Conservation (phyloP, 2,113 vertebrate genomes). For the Mustela nigripes region DNA sequence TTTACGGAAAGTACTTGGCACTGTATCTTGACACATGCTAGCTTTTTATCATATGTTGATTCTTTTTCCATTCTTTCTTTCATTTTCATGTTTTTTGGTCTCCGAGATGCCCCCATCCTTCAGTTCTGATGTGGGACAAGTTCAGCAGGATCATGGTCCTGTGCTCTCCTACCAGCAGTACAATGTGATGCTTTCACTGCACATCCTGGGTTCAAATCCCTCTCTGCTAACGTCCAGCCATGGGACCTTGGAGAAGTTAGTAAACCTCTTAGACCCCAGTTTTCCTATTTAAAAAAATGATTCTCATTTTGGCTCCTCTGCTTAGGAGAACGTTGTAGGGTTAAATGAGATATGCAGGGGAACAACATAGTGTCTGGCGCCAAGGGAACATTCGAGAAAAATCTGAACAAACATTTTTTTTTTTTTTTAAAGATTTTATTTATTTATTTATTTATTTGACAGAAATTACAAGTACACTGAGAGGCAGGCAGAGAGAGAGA, state of each 20-base stretch:
- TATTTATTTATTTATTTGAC: too few relatives aligned
- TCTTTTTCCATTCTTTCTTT: neutral
- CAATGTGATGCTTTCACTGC: neutral
- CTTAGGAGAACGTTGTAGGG: neutral
- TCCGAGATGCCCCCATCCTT: neutral
- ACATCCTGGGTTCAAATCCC: neutral
- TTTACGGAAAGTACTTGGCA: neutral
- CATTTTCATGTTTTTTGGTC: neutral
- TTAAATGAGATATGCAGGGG: neutral
- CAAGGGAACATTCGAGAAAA: neutral
- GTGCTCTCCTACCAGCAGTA: neutral
- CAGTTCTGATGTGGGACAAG: neutral
- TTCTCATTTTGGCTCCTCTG: neutral
- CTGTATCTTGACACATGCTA: neutral
- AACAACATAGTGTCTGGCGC: neutral
- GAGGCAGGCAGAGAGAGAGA: too few relatives aligned
- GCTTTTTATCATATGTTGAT: neutral
- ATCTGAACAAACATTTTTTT: neutral
- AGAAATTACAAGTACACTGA: too few relatives aligned
- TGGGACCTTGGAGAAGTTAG: neutral
- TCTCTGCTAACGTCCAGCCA: neutral
- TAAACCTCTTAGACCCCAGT: neutral
- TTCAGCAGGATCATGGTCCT: neutral
- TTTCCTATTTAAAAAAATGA: neutral
- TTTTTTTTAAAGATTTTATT: neutral